Evolutionary conservation across 2,888 invertebrate genomes (phyloP).

Genomic region (Biston betularia): DNA sequence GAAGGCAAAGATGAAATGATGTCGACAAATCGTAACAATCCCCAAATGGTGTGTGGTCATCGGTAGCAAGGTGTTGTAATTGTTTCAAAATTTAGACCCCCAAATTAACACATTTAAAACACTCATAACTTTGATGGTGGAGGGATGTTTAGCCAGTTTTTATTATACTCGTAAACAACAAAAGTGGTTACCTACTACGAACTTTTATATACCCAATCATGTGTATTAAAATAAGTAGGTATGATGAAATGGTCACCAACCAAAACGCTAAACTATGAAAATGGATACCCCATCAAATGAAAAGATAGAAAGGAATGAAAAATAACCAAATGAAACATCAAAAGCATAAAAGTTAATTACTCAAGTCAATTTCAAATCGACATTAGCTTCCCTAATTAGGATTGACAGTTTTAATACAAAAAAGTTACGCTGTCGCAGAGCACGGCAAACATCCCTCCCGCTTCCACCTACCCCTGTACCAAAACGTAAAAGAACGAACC

Average conservation of each 20-base stretch:
- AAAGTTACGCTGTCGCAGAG: not conserved
- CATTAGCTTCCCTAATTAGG: not conserved
- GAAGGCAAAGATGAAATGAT: slow-evolving; percentile 32
- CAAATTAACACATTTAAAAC: slow-evolving; percentile 35
- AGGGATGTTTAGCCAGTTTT: slow-evolving; percentile 31
- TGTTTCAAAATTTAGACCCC: slow-evolving; percentile 14
- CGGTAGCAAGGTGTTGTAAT: slow-evolving; percentile 3
- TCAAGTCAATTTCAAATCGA: too few relatives aligned
- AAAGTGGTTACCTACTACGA: too few relatives aligned
- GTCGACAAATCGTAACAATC: slow-evolving; percentile 20
- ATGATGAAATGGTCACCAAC: too few relatives aligned
- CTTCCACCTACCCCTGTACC: slow-evolving; percentile 38
- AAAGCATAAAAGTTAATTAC: too few relatives aligned
- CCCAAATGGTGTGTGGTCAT: slow-evolving; percentile 16
- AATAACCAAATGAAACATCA: too few relatives aligned
- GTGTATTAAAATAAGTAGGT: not conserved
- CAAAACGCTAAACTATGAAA: not conserved
- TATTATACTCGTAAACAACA: not conserved
- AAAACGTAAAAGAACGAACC: slow-evolving; percentile 64
- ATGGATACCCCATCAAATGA: not conserved
- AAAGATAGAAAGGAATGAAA: too few relatives aligned
- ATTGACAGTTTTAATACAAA: not conserved
- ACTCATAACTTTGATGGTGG: slow-evolving; percentile 23
- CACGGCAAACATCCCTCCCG: slow-evolving; percentile 23
- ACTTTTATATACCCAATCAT: not conserved